Conservation (phyloP, 2,113 vertebrate genomes). For the Blennius ocellaris region DNA sequence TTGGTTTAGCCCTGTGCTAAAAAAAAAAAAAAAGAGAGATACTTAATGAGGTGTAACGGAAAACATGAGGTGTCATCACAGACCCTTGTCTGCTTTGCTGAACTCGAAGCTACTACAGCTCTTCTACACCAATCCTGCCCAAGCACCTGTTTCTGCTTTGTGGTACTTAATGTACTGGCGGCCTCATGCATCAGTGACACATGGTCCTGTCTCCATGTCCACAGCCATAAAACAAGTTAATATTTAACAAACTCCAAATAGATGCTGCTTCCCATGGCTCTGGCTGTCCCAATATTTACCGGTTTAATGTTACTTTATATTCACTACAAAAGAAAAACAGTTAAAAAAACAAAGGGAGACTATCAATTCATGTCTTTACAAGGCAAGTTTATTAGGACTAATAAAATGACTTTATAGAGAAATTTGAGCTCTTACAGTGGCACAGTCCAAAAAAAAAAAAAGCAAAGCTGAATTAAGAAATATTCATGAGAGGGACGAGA, state of each 20-base stretch:
- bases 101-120: constrained; percentile 52
- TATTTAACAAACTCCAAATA: constrained; percentile 82
- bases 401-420: background rate
- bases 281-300: constrained; percentile 22
- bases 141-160: constrained; percentile 61
- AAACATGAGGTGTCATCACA: constrained; percentile 17
- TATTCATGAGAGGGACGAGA: constrained; percentile 23
- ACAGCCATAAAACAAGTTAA: constrained; percentile 83
- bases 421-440: background rate
- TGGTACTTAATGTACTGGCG: constrained; percentile 73
- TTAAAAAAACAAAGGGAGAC: too few species aligned
- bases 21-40: constrained; percentile 8
- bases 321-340: background rate
- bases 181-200: constrained; percentile 77
- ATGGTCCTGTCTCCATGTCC: constrained; percentile 72
- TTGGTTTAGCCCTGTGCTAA: background rate
- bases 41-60: constrained; percentile 2
- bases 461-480: background rate
- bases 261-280: constrained; percentile 55
- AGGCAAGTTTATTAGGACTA: background rate
- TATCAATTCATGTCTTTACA: background rate
- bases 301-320: constrained; percentile 27
- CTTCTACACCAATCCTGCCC: constrained; percentile 24
- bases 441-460: too few species aligned
- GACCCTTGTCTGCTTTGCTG: constrained; percentile 20